These are phyloP conservation scores for Rhinogobio ventralis DNA, from an alignment of 2,797 vertebrate species.

Conservation along the genomic window DNA sequence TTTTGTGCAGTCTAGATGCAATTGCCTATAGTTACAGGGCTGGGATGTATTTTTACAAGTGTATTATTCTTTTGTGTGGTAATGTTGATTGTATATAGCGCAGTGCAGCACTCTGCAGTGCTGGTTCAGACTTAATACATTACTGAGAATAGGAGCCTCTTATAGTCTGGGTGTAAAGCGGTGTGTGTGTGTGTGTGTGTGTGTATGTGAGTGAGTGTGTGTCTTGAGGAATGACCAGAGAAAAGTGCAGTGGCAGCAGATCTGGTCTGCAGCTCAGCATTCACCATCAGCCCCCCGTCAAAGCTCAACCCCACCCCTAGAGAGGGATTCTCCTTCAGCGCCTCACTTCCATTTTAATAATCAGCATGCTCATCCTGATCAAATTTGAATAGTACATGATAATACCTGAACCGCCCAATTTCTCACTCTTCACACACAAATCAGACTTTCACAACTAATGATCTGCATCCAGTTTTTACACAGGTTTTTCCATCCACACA, in stretches of 20 bases:
- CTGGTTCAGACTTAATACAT: conserved; percentile 39
- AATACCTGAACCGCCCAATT: neutral
- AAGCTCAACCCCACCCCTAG: neutral
- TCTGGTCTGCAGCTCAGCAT: conserved; percentile 46
- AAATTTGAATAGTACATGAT: conserved; percentile 13
- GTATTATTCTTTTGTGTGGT: conserved; percentile 14
- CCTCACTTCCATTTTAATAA: conserved; percentile 5
- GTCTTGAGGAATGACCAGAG: conserved; percentile 59
- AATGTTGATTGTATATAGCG: conserved; percentile 19
- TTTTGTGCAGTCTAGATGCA: conserved; percentile 18
- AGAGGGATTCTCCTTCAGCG: conserved; percentile 14
- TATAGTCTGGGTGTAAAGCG: conserved; percentile 21
- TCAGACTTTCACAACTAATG: neutral
- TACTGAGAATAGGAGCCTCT: conserved; percentile 42
- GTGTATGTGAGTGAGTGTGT: conserved; percentile 30
- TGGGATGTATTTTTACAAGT: neutral
- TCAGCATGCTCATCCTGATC: neutral
- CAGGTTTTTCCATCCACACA: neutral
- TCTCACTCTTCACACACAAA: conserved; percentile 16
- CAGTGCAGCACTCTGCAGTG: conserved; percentile 43
- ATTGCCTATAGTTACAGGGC: neutral
- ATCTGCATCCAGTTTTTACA: neutral
- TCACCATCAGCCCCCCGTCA: conserved; percentile 10
- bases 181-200: conserved; percentile 25
- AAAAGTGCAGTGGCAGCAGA: conserved; percentile 58